phyloP scores from a whole-genome alignment of 1,140 invertebrate genomes.

The Cydia splendana region DNA sequence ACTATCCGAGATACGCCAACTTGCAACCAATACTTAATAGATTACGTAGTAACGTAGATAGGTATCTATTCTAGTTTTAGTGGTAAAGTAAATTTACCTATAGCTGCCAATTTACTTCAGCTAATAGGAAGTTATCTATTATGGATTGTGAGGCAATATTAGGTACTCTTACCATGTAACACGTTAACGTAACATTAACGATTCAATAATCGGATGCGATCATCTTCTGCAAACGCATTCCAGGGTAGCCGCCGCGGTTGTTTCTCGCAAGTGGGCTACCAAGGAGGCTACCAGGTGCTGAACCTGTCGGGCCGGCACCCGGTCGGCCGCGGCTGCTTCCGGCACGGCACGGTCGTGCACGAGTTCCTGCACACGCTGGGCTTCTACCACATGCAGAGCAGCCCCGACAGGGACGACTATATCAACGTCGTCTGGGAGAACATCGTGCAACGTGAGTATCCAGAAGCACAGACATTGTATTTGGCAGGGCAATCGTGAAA shows the following conservation, averaged over 20 bases:
- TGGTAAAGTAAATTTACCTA: neutral
- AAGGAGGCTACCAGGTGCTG: conserved; percentile 74
- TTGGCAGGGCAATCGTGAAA: neutral
- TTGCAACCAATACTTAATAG: neutral
- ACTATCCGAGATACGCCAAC: no score
- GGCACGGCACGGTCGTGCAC: conserved; percentile 82
- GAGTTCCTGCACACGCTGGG: conserved; percentile 86
- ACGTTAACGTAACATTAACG: neutral
- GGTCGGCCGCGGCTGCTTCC: conserved; percentile 77
- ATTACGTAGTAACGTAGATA: neutral
- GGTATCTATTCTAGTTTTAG: neutral
- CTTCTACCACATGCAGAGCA: conserved; percentile 87
- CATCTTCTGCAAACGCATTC: neutral
- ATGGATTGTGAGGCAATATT: neutral
- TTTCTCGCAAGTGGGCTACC: conserved; percentile 78
- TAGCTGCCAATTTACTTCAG: neutral
- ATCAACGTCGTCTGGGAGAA: conserved; percentile 85
- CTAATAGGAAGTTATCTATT: neutral
- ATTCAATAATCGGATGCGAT: no score
- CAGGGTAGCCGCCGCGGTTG: conserved; percentile 79
- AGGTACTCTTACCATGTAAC: neutral
- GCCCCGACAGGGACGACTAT: conserved; percentile 85
- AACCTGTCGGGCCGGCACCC: conserved; percentile 76
- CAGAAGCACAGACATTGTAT: neutral
- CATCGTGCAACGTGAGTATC: conserved; percentile 78